Base-by-base conservation (phyloP, 2,888 invertebrate species). In the Stenoptilia bipunctidactyla region DNA sequence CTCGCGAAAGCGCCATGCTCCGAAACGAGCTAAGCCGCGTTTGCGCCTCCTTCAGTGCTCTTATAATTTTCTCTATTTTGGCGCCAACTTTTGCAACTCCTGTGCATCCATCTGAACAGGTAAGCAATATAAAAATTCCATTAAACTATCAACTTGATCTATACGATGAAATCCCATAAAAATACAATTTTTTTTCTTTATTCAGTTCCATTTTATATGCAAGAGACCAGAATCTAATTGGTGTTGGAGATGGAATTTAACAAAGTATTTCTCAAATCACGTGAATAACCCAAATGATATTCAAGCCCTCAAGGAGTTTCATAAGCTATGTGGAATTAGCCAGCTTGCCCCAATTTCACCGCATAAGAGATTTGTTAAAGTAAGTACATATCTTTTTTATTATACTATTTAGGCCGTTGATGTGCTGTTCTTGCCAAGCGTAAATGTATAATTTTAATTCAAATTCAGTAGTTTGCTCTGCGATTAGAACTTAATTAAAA, bases 1-100 rank as follows among this genome's bases (percentile, higher is more conserved):
- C 60, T 61, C 67, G 65, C 51, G 53, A 53, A 55, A 68, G 52
- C 65, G 75, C 58, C 68, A 77, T 80, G 80, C 65, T 61, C 60
- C 63, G 48, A 47, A 46, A 52, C 43, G 47, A 48, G 56, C 60
- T 54, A 55, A 48, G 44, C 49, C 45, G 42, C 46, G 45, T 48
- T 44, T 30, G 20, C 42, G 44, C 50, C 48, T 53, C 52, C 44
- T 30, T 3, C 9, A 9, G 6, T 12, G 30, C 30, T 45, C 40
- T 42, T 35, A 36, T 34, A 10, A 45, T 30, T 9, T 2, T 48
- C 2, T 12, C 40, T 9, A 14, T 51, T 5, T 38, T 45, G 41
- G 38, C 39, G 13, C 35, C 40, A 10, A 42, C 48, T 2, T 37
- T 40, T 33, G 44, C 49, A 13, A 35, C 44, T 20, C 41, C 48